Conservation (phyloP, 2,797 vertebrate species). For the Parauchenoglanis punctatus region DNA sequence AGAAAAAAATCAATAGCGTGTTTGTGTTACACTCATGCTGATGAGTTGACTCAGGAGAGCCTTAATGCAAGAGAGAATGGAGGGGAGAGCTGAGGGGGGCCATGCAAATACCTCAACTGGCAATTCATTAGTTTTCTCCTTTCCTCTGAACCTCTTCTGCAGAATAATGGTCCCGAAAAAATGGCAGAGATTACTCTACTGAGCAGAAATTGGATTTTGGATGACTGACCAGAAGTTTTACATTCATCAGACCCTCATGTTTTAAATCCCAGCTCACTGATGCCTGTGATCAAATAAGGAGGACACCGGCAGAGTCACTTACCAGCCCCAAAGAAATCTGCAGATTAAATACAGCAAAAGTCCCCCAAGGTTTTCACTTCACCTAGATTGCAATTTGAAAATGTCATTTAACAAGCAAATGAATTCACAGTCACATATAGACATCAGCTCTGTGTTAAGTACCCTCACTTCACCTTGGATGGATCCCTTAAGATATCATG, state of each 20-base stretch:
- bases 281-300: slow-evolving; percentile 15
- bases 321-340: slow-evolving; percentile 2
- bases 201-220: slow-evolving; percentile 52
- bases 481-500: neutral
- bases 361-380: neutral
- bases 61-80: slow-evolving; percentile 14
- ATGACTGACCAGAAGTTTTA: slow-evolving; percentile 50
- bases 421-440: neutral
- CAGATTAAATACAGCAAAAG: slow-evolving; percentile 13
- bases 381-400: neutral
- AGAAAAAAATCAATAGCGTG: slow-evolving; percentile 43
- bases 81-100: slow-evolving; percentile 20
- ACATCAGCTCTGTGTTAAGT: neutral
- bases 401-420: neutral
- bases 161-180: slow-evolving; percentile 51
- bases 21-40: slow-evolving; percentile 39
- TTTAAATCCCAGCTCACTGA: slow-evolving; percentile 24
- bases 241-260: slow-evolving; percentile 46
- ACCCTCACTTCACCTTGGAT: neutral
- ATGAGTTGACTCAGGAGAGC: slow-evolving; percentile 33
- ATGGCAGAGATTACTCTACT: slow-evolving; percentile 37
- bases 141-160: slow-evolving; percentile 39
- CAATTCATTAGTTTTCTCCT: slow-evolving; percentile 49
- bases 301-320: neutral
- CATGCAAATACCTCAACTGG: slow-evolving; percentile 51